Evolutionary conservation across 2,888 invertebrate species (phyloP), one percentile per base, ranked within the genome.

Genomic region (Cotesia congregata): DNA sequence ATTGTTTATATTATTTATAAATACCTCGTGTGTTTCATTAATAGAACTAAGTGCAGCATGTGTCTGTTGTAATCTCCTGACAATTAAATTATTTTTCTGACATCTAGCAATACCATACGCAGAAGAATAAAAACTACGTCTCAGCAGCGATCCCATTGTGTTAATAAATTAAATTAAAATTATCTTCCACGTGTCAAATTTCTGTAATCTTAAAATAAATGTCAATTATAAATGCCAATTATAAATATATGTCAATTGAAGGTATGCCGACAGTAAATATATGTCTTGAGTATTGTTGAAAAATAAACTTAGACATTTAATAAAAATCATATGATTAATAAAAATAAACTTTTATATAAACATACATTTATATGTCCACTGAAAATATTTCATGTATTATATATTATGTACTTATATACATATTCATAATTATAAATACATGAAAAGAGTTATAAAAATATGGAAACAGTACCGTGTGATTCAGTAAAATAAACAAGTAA

Each of bases 41-140:
- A 83, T 81, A 15, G 85, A 84, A 72, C 83, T 85, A 15, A 85
- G 71, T 39, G 85, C 86, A 59, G 84, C 83, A 78, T 83, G 80
- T 59, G 85, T 85, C 74, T 86, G 85, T 74, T 85, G 85, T 38
- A 82, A 75, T 41, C 85, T 81, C 62, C 80, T 77, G 68, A 80
- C 71, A n/a, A 75, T 70, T 6, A 69, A 67, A 67, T 72, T 39
- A 9, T 61, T 75, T 61, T 77, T 77, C 30, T 79, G 75, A 62
- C 76, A 17, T 67, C 77, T 76, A 6, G 74, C 75, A 30, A 79
- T 67, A 15, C 68, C 71, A 9, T 74, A 69, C n/a, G 77, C 72
- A 9, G 78, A 69, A 17, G 69, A 69, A 60, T 76, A 73, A 64
- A 80, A 81, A 75, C 77, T 76, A 17, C 79, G 79, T 76, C 80